Evolutionary conservation across 2,888 invertebrate species (phyloP), one percentile per base, ranked within the genome.

Genomic region (Danaus chrysippus): DNA sequence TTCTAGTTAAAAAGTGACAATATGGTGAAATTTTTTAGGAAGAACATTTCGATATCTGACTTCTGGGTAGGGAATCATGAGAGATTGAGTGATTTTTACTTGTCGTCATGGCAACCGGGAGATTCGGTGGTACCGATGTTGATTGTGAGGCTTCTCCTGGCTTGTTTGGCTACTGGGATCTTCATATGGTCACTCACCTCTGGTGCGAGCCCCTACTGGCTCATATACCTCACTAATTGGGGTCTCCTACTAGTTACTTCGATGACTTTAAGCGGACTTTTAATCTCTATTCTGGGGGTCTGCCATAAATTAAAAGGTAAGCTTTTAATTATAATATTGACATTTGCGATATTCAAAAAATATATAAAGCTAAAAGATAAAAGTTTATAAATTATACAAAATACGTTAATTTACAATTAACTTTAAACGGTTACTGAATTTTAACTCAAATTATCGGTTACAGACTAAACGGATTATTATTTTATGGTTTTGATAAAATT

Each of bases 221-320:
- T 84, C 57, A 77, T 86, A 54, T 91, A 78, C 72, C 83, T 91
- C 63, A 91, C 91, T 17, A 88, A 91, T 73, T 91, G 91, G 91
- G 91, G 89, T 0, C 70, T 88, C 10, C 58, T 87, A 17, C 72
- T 88, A 57, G 65, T 87, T 34, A 73, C 76, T 2, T 56, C 74
- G 58, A 80, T 80, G 73, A 72, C 77, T 58, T 63, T 84, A 43
- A 78, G 78, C 55, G 84, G 80, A 5, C 66, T 84, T 0, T n/a
- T 75, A 0, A 81, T 88, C 3, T 91, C 89, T 0, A 54, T 76
- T 13, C 62, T 75, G 55, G 76, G 78, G 12, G 17, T 79, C 15
- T 69, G 63, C 67, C 82, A 74, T 52, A 77, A 70, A 55, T 63
- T 79, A 49, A 60, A 74, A 12, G 87, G 87, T 88, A 65, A 76